Percentiles rank a stretch among this genome's conserved stretches.
These are phyloP conservation scores for Neoarius graeffei DNA, from an alignment of 2,113 vertebrate genomes.

Conservation along the genomic window DNA sequence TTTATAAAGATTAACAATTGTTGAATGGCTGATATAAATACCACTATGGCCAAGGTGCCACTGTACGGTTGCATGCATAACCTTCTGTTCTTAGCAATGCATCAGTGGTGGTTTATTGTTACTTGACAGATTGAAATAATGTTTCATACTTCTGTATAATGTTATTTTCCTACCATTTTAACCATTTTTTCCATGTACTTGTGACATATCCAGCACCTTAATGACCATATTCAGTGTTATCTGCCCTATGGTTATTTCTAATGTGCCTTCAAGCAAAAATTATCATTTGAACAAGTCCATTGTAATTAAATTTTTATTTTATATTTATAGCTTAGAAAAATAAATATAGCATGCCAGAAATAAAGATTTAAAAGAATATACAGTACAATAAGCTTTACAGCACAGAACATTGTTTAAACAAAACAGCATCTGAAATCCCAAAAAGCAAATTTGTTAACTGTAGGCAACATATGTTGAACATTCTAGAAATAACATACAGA, in stretches of 20 bases:
- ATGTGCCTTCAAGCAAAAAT: background rate
- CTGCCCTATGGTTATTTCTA: background rate
- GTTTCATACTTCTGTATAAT: background rate
- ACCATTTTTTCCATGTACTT: background rate
- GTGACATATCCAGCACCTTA: background rate
- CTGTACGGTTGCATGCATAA: background rate
- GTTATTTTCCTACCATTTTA: background rate
- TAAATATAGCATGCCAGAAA: background rate
- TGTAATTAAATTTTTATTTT: background rate
- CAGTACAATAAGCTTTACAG: background rate
- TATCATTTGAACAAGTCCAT: background rate
- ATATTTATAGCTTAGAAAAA: background rate
- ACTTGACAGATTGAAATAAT: background rate
- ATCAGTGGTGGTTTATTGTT: background rate
- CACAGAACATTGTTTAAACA: background rate
- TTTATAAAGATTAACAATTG: background rate
- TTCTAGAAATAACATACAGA: background rate
- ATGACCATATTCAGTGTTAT: background rate
- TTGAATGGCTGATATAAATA: background rate
- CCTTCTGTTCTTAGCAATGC: background rate
- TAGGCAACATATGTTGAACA: background rate
- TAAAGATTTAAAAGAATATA: background rate
- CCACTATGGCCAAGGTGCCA: background rate
- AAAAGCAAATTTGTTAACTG: background rate
- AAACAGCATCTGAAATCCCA: background rate